Evolutionary conservation across 1,140 invertebrate genomes (phyloP).

Genomic region (Meteorus sp.): DNA sequence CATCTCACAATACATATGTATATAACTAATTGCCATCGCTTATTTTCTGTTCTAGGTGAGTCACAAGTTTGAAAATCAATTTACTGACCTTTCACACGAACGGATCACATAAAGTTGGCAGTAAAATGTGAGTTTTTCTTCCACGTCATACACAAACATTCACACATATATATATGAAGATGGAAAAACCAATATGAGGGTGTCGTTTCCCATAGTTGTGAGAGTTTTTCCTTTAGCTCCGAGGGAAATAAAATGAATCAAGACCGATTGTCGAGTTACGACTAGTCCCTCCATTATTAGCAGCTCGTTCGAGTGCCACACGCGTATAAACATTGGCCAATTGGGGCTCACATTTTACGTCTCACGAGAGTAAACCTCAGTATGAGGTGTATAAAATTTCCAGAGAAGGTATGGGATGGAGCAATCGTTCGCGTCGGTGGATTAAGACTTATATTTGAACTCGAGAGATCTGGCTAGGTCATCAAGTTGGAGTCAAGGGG

Average conservation of each 20-base stretch:
- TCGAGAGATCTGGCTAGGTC: neutral
- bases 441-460: slow-evolving; percentile 16
- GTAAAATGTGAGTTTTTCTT: slow-evolving; percentile 7
- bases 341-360: slow-evolving; percentile 23
- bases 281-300: slow-evolving; percentile 23
- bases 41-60: slow-evolving; percentile 52
- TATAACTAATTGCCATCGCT: slow-evolving; percentile 20
- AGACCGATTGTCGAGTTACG: slow-evolving; percentile 14
- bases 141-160: neutral
- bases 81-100: neutral
- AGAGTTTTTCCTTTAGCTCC: neutral
- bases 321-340: slow-evolving; percentile 20
- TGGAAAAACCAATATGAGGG: slow-evolving; percentile 3
- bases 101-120: neutral
- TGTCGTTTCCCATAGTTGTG: neutral
- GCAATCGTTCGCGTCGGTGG: slow-evolving; percentile 6
- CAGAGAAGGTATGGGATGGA: no score
- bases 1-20: neutral
- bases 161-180: slow-evolving; percentile 3
- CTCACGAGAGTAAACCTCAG: slow-evolving; percentile 7
- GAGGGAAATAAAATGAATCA: slow-evolving; percentile 16
- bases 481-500: neutral
- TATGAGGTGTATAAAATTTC: slow-evolving; percentile 19
- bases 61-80: slow-evolving; percentile 35
- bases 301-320: slow-evolving; percentile 8